Percentiles rank a stretch among this genome's conserved stretches.
phyloP scores from a whole-genome alignment of 2,797 vertebrate genomes.

The Mormyrops boulengeri region DNA sequence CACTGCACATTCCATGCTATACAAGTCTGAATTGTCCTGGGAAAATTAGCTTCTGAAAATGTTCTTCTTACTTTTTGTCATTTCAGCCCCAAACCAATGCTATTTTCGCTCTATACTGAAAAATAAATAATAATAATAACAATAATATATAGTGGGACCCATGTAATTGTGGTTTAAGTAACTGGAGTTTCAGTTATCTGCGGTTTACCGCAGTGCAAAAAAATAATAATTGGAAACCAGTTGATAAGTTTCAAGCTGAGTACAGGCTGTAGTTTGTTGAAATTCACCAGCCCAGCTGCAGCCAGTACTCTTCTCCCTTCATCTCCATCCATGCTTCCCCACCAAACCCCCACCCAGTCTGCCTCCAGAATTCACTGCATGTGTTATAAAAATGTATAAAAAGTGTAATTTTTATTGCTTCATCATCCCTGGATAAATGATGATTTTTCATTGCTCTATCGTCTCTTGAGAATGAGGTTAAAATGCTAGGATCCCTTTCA shows the following conservation, averaged over 20 bases:
- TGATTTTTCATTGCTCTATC: background rate
- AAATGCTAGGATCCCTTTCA: background rate
- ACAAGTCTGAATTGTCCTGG: background rate
- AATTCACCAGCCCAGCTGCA: background rate
- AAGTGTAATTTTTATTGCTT: background rate
- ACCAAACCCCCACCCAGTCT: background rate
- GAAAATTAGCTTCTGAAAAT: conserved; percentile 38
- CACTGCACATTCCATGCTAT: background rate
- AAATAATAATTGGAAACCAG: background rate
- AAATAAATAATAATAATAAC: conserved; percentile 43
- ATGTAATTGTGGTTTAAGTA: conserved; percentile 38
- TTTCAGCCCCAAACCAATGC: conserved; percentile 60
- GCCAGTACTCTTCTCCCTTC: background rate
- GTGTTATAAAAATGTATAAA: background rate
- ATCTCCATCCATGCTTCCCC: background rate
- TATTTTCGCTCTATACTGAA: conserved; percentile 52
- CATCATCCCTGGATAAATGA: background rate
- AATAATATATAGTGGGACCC: conserved; percentile 23
- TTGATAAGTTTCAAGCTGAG: background rate
- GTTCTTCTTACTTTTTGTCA: conserved; percentile 52
- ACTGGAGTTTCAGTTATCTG: background rate
- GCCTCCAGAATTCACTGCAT: background rate
- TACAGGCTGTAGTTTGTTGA: background rate
- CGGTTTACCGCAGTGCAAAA: background rate
- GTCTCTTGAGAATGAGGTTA: background rate